These are phyloP conservation scores for Gadus macrocephalus DNA, from an alignment of 2,113 vertebrate species.

Conservation along the genomic window DNA sequence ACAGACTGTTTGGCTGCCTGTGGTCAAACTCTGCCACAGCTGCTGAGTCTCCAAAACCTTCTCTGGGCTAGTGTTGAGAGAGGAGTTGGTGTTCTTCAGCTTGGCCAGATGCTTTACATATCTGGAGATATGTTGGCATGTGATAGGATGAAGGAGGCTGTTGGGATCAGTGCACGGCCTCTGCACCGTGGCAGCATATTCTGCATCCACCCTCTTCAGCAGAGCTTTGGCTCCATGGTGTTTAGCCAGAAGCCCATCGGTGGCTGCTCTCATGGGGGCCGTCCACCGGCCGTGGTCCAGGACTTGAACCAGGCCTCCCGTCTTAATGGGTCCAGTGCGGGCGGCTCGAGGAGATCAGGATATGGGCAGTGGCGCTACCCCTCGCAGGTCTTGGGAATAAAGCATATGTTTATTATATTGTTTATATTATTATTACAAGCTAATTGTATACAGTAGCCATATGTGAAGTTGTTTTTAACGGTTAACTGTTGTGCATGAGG, in stretches of 20 bases:
- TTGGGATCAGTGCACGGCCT: slow-evolving; percentile 4
- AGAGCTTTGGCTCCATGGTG: slow-evolving; percentile 6
- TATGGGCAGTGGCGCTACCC: neutral
- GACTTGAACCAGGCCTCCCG: slow-evolving; percentile 10
- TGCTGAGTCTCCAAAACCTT: slow-evolving; percentile 8
- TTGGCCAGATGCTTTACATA: slow-evolving; percentile 17
- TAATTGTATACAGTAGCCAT: no score
- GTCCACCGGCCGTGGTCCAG: slow-evolving; percentile 10
- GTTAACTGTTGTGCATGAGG: no score
- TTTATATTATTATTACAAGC: no score
- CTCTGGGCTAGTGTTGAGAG: slow-evolving; percentile 17
- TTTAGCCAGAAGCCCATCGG: slow-evolving; percentile 14
- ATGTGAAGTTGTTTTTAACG: no score
- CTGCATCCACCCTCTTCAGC: neutral
- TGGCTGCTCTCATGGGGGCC: slow-evolving; percentile 13
- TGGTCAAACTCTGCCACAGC: slow-evolving; percentile 13
- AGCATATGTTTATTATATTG: neutral
- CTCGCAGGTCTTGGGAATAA: no score
- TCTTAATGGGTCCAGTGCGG: slow-evolving; percentile 18
- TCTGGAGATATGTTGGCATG: neutral
- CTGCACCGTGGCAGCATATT: slow-evolving; percentile 5
- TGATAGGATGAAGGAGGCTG: slow-evolving; percentile 1
- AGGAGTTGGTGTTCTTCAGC: slow-evolving; percentile 5
- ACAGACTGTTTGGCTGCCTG: neutral
- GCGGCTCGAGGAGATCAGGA: neutral